A percentile compares a stretch with the other conserved stretches of the same genome.
These are phyloP conservation scores for Drosophila arawakana DNA, from an alignment of 1,140 invertebrate genomes.

Conservation along the genomic window DNA sequence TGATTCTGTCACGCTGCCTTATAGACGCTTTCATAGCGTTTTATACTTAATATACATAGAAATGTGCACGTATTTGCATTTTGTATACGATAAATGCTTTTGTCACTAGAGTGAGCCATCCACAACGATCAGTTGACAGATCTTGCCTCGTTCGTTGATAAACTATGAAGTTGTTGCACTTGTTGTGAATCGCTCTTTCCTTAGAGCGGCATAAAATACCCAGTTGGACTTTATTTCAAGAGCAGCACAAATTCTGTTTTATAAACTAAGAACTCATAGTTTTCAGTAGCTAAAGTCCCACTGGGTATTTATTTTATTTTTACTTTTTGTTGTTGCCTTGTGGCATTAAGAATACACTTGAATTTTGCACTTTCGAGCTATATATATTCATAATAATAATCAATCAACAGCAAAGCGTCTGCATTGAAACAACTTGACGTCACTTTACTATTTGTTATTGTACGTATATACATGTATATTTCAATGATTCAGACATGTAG, in stretches of 20 bases:
- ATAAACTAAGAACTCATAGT: too few relatives aligned
- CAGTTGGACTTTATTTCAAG: too few relatives aligned
- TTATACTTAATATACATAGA: neutral
- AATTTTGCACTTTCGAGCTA: constrained; percentile 10
- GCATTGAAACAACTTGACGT: constrained; percentile 39
- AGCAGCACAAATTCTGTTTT: too few relatives aligned
- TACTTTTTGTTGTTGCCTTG: constrained; percentile 20
- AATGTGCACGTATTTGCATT: constrained; percentile 25
- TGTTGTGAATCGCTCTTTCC: neutral
- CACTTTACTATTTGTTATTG: constrained; percentile 31
- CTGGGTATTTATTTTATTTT: too few relatives aligned
- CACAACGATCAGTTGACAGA: neutral
- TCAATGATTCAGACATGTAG: constrained; percentile 1
- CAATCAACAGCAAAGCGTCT: constrained; percentile 35
- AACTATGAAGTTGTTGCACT: constrained; percentile 28
- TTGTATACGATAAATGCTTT: constrained; percentile 22
- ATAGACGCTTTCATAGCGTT: constrained; percentile 1
- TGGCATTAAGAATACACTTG: constrained; percentile 19
- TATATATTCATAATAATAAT: constrained; percentile 27
- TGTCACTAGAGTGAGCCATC: too few relatives aligned
- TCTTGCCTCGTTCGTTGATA: constrained; percentile 16
- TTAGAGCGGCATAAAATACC: constrained; percentile 1
- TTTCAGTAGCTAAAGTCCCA: too few relatives aligned
- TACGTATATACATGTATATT: constrained; percentile 6
- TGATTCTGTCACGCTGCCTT: constrained; percentile 35